A percentile compares a stretch with the other conserved stretches of the same genome.
phyloP scores from a whole-genome alignment of 2,797 vertebrate species.

The Microcaecilia unicolor region DNA sequence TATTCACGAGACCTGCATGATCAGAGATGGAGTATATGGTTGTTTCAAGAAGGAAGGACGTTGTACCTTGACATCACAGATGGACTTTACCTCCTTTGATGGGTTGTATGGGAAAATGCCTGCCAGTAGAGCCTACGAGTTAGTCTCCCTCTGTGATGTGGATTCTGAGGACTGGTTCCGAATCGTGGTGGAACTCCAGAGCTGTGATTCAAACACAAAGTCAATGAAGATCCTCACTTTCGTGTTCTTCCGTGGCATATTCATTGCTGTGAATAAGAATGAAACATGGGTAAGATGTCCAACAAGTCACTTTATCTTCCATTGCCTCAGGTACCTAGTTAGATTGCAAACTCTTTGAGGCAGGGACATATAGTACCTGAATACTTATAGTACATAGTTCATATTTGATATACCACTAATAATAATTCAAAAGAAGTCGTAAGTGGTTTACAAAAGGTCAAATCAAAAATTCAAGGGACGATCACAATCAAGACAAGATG shows the following conservation, averaged over 20 bases:
- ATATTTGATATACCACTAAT: too few species aligned
- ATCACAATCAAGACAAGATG: too few species aligned
- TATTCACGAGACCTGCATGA: conserved; percentile 25
- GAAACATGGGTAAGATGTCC: conserved; percentile 64
- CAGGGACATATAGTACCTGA: too few species aligned
- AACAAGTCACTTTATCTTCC: too few species aligned
- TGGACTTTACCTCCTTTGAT: conserved; percentile 44
- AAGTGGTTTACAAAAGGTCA: too few species aligned
- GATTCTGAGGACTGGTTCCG: conserved; percentile 33
- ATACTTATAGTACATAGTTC: too few species aligned
- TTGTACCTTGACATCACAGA: conserved; percentile 28
- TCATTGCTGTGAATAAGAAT: conserved; percentile 45
- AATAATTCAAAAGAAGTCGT: too few species aligned
- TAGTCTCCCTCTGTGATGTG: conserved; percentile 38
- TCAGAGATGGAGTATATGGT: conserved; percentile 34
- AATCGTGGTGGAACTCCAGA: conserved; percentile 42
- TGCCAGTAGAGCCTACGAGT: conserved; percentile 34
- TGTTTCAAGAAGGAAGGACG: conserved; percentile 34
- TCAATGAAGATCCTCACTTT: conserved; percentile 24
- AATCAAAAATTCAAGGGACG: too few species aligned
- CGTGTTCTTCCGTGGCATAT: conserved; percentile 38
- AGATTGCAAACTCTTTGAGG: too few species aligned
- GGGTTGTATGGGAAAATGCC: conserved; percentile 28
- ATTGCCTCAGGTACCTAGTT: too few species aligned
- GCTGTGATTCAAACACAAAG: conserved; percentile 19